Evolutionary conservation across 35 echinoderm and acorn worm species (phyloP), one percentile per base, ranked within the genome.

Genomic region (Heliocidaris erythrogramma): DNA sequence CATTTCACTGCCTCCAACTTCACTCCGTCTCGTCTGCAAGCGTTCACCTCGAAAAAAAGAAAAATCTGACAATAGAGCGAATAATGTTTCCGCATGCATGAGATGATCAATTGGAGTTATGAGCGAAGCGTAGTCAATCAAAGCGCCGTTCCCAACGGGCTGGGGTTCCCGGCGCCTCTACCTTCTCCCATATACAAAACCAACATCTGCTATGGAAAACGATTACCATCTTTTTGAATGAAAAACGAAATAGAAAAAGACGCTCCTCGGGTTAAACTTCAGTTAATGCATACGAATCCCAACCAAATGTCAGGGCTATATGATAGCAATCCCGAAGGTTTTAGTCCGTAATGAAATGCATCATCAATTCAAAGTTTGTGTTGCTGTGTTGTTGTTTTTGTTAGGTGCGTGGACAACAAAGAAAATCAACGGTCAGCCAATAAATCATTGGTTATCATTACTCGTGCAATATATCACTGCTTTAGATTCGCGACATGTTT

Each of bases 21-120:
- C 24, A 2, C 14, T 24, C 18, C 17, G 65, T 21, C 65, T 78
- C 14, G 65, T 78, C 65, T 78, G 7, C 65, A 78, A 78, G 65
- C 24, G 65, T 78, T 78, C 27, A 78, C 21, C 21, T 78, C 65
- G 65, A 78, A 18, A 42, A 42, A 42, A 3, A n/a, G n/a, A n/a
- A 78, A n/a, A 78, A 78, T 78, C 18, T 78, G 27, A 89, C 87
- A 89, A 89, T 47, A 24, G 87, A 32, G 47, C 87, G 47, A 89
- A 89, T 89, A 89, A 89, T 32, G 87, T 48, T 48, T 89, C n/a
- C 30, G 87, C 87, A 89, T 89, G 87, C 87, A 89, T 89, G 87
- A 89, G 32, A 89, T 89, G 87, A 89, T 89, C 87, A 32, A 89
- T 86, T 86, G 85, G 85, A 13, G 85, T 86, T 86, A 86, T 47